Base-by-base conservation (phyloP, 2,888 invertebrate genomes). In the Acrocyrtus sp. region DNA sequence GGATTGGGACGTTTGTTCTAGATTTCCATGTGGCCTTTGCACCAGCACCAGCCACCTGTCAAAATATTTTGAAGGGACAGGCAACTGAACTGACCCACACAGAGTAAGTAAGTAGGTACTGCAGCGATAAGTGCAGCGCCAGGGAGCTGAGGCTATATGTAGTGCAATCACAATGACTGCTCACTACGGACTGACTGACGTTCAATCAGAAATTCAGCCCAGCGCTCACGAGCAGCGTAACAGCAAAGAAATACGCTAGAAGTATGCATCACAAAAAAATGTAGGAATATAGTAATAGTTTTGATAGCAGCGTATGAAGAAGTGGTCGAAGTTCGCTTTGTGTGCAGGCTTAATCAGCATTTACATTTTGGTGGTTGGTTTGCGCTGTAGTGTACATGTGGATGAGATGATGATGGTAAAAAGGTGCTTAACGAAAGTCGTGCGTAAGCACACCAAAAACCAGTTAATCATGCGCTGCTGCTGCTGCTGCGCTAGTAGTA, bases 361-460 rank as follows among this genome's bases (percentile, higher is more conserved):
- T 34, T 8, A 34, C 34, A 34, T 34, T n/a, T n/a, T n/a, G n/a
- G n/a, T n/a, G n/a, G n/a, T n/a, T n/a, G n/a, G n/a, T n/a, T n/a
- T n/a, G 17, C 15, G 45, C 45, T n/a, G 45, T n/a, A 17, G 19
- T 45, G 26, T 41, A n/a, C 15, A 6, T 53, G 29, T 27, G 17
- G 26, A 27, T 53, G 24, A 53, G 26, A 53, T 26, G 12, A 48
- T 65, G 56, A 56, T 63, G 43, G 39, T 47, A n/a, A n/a, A n/a
- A 34, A 53, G 51, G 34, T 63, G 50, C 48, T 47, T 65, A 54
- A 54, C 34, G 65, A 54, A 29, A 53, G 54, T 43, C 65, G 65
- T 65, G 65, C 65, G 65, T 56, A 65, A 65, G 65, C 65, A 56
- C 1, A 45, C 26, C 24, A 22, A 45, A 58, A 34, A 45, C 57